phyloP scores from a whole-genome alignment of 2,113 vertebrate genomes.

The Furnarius figulus region DNA sequence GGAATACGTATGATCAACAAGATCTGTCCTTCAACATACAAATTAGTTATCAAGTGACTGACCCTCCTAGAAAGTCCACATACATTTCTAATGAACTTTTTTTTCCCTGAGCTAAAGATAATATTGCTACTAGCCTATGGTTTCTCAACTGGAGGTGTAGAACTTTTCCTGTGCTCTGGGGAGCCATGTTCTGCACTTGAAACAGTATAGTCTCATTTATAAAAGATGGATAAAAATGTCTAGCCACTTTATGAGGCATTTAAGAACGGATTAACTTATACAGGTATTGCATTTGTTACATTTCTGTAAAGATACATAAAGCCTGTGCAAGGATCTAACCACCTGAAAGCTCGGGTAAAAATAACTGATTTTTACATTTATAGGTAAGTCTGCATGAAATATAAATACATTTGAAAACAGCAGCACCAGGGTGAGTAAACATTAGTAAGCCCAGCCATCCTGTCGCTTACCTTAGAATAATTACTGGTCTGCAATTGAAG shows the following conservation, averaged over 20 bases:
- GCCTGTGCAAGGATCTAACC: background rate
- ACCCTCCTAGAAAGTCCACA: background rate
- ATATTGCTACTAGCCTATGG: background rate
- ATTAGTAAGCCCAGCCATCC: constrained; percentile 14
- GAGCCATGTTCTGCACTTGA: background rate
- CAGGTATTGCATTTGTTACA: background rate
- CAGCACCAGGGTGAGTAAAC: constrained; percentile 8
- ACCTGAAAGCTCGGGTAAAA: background rate
- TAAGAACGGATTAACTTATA: background rate
- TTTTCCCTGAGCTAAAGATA: background rate
- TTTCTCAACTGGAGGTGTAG: background rate
- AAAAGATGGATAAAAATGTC: constrained; percentile 29
- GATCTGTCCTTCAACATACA: background rate
- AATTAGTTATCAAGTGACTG: background rate
- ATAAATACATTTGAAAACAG: constrained; percentile 3
- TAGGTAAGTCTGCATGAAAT: background rate
- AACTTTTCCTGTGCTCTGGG: background rate
- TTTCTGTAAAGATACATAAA: background rate
- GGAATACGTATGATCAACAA: background rate
- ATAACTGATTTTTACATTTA: background rate
- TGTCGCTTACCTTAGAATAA: constrained; percentile 42
- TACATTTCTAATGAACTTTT: background rate
- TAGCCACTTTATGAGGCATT: background rate
- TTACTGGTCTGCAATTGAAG: constrained; percentile 51
- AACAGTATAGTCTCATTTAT: background rate